Evolutionary conservation across 2,888 invertebrate species (phyloP).

Genomic region (Plusia festucae): DNA sequence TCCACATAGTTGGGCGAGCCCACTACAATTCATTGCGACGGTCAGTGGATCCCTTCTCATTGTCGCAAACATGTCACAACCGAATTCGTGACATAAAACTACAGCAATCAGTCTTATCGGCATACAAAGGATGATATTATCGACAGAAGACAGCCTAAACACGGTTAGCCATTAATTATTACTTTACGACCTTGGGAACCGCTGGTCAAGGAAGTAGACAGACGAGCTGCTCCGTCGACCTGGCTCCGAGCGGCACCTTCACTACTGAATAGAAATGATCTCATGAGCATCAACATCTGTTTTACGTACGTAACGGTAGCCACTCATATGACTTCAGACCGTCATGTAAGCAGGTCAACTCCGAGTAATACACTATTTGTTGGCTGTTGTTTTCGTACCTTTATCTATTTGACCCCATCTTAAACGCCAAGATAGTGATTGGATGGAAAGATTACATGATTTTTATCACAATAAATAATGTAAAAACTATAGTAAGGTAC

Average conservation of each 20-base stretch:
- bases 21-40: slow-evolving; percentile 54
- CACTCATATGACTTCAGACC: slow-evolving; percentile 33
- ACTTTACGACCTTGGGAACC: slow-evolving; percentile 77
- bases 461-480: slow-evolving; percentile 14
- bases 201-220: slow-evolving; percentile 64
- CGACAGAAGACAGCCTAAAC: slow-evolving; percentile 69
- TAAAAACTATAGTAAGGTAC: background rate
- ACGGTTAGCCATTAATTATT: slow-evolving; percentile 72
- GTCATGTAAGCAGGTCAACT: slow-evolving; percentile 20
- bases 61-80: slow-evolving; percentile 68
- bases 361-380: slow-evolving; percentile 14
- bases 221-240: slow-evolving; percentile 60
- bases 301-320: slow-evolving; percentile 49
- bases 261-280: slow-evolving; percentile 71
- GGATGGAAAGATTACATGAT: slow-evolving; percentile 17
- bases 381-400: slow-evolving; percentile 25
- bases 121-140: slow-evolving; percentile 79
- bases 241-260: slow-evolving; percentile 66
- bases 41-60: slow-evolving; percentile 61
- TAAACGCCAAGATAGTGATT: slow-evolving; percentile 5
- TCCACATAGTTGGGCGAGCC: slow-evolving; percentile 54
- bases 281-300: slow-evolving; percentile 37
- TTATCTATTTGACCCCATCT: slow-evolving; percentile 20
- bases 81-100: slow-evolving; percentile 67
- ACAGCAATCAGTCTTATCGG: slow-evolving; percentile 66